phyloP scores from a whole-genome alignment of 1,140 invertebrate genomes.

The Phymastichus coffea region DNA sequence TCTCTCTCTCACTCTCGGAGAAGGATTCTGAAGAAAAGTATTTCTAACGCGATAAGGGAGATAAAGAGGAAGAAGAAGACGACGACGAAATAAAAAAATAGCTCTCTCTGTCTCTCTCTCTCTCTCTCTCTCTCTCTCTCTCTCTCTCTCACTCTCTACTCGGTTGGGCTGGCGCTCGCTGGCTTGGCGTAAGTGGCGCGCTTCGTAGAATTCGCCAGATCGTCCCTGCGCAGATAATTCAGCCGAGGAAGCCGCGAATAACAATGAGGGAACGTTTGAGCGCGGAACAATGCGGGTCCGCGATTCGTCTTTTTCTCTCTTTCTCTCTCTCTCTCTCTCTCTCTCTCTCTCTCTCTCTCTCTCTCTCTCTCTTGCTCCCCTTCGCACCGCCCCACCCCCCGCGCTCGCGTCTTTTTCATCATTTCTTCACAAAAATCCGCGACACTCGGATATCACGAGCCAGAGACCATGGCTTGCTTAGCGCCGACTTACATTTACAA shows the following conservation, averaged over 20 bases:
- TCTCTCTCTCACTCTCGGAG: no score
- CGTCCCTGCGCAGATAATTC: constrained; percentile 28
- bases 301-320: constrained; percentile 2
- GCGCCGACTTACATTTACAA: constrained; percentile 6
- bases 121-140: neutral
- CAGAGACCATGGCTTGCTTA: neutral
- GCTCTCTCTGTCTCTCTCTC: constrained; percentile 5
- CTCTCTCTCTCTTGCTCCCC: neutral
- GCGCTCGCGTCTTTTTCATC: constrained; percentile 2
- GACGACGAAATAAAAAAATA: constrained; percentile 16
- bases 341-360: no score
- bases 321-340: neutral
- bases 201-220: constrained; percentile 27
- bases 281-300: constrained; percentile 24
- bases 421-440: neutral
- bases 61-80: constrained; percentile 7
- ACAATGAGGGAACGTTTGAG: constrained; percentile 25
- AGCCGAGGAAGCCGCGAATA: constrained; percentile 25
- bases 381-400: neutral
- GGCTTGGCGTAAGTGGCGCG: constrained; percentile 17
- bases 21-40: constrained; percentile 17
- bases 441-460: neutral
- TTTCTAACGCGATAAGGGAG: constrained; percentile 28
- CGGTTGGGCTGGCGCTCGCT: constrained; percentile 1
- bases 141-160: neutral